These are phyloP conservation scores for Chrysemys picta DNA, from an alignment of 2,113 vertebrate species.

Conservation along the genomic window DNA sequence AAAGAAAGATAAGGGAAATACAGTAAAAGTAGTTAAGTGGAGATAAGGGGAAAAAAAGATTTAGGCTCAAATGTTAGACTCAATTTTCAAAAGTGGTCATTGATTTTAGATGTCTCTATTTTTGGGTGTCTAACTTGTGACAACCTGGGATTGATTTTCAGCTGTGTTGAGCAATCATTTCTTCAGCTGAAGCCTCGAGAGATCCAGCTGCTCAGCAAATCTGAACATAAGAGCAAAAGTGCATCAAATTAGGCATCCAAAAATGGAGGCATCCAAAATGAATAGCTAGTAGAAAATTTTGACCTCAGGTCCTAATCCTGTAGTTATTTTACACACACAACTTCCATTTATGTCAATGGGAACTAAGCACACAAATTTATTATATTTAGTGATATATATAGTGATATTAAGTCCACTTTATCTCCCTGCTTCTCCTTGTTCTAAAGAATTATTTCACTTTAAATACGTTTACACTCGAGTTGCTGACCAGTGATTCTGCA, in stretches of 20 bases:
- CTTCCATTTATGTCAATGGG: not conserved
- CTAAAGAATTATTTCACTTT: not conserved
- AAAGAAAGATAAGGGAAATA: not conserved
- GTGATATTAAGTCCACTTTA: not conserved
- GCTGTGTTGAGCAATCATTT: not conserved
- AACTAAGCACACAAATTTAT: not conserved
- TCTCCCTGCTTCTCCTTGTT: not conserved
- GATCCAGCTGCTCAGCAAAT: not conserved
- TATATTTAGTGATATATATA: not conserved
- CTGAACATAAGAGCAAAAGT: not conserved
- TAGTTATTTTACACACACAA: not conserved
- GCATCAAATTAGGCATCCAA: not conserved
- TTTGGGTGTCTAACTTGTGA: not conserved
- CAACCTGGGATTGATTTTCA: not conserved
- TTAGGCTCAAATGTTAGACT: not conserved
- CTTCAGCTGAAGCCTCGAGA: not conserved
- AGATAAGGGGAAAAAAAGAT: not conserved
- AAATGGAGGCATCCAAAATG: not conserved
- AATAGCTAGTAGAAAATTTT: not conserved
- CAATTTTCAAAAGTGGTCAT: not conserved
- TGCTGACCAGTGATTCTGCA: not conserved
- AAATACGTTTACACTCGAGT: not conserved
- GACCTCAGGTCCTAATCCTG: not conserved
- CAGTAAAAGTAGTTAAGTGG: not conserved
- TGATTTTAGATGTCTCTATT: not conserved